Percentiles rank a stretch among this genome's conserved stretches.
Evolutionary conservation across 92 coral and sea anemone species (phyloP).

Genomic region (Palythoa grandiflora): DNA sequence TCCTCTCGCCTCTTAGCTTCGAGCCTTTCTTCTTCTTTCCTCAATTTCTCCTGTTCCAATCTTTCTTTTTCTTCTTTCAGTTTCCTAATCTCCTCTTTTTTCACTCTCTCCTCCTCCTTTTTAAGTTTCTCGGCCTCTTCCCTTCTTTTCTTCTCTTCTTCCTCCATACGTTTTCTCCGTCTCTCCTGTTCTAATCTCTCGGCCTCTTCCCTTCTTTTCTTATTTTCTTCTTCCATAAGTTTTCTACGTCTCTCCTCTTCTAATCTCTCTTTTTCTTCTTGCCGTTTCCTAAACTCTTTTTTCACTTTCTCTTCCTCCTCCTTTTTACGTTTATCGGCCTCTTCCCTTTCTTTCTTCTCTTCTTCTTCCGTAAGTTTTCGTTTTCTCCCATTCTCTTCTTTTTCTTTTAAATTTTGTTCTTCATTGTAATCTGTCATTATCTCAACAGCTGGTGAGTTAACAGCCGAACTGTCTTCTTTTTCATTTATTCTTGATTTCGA

Average conservation of each 20-base stretch:
- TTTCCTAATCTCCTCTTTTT: neutral
- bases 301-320: neutral
- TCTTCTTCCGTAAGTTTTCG: neutral
- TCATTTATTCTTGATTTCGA: neutral
- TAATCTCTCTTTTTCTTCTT: neutral
- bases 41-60: neutral
- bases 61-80: neutral
- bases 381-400: neutral
- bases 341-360: neutral
- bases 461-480: neutral
- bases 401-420: neutral
- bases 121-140: neutral
- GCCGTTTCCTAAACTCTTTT: neutral
- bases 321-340: neutral
- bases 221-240: neutral
- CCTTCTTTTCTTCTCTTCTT: neutral
- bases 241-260: neutral
- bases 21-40: neutral
- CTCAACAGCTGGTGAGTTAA: neutral
- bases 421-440: neutral
- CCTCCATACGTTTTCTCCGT: neutral
- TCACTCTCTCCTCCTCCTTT: conserved; percentile 10
- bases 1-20: conserved; percentile 9
- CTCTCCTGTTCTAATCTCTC: neutral
- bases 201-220: neutral